A percentile compares a stretch with the other conserved stretches of the same genome.
phyloP scores from a whole-genome alignment of 2,888 invertebrate genomes.

The Coelogynopora nodosa region DNA sequence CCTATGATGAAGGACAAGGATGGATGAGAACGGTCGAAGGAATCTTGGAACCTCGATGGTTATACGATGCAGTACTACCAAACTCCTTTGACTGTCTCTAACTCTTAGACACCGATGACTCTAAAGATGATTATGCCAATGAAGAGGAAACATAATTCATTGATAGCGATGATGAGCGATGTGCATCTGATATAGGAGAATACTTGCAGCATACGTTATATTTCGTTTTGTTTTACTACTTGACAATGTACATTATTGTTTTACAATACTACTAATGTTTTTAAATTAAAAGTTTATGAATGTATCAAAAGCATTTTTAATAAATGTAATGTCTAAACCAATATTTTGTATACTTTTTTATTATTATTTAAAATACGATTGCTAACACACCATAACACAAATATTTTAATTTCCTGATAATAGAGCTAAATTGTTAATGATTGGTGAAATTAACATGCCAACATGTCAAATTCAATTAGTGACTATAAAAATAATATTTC shows the following conservation, averaged over 20 bases:
- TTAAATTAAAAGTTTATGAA: no score
- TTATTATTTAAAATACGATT: not conserved
- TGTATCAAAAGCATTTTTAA: no score
- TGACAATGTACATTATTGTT: no score
- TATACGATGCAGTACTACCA: not conserved
- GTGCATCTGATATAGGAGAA: not conserved
- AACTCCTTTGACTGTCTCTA: not conserved
- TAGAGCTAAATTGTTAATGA: not conserved
- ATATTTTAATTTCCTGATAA: not conserved
- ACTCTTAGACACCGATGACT: not conserved
- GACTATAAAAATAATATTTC: not conserved
- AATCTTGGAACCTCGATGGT: not conserved
- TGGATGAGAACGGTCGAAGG: not conserved
- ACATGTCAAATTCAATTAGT: not conserved
- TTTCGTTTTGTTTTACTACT: not conserved
- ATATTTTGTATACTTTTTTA: not conserved
- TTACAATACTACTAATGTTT: no score
- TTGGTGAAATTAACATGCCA: not conserved
- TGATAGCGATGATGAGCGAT: not conserved
- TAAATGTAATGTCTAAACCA: no score
- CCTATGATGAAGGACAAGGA: not conserved
- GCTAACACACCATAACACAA: not conserved
- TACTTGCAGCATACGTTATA: not conserved
- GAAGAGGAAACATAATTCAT: not conserved
- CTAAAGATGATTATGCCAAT: not conserved